These are phyloP conservation scores for Euspilapteryx auroguttella DNA, from an alignment of 2,888 invertebrate genomes.

Conservation along the genomic window DNA sequence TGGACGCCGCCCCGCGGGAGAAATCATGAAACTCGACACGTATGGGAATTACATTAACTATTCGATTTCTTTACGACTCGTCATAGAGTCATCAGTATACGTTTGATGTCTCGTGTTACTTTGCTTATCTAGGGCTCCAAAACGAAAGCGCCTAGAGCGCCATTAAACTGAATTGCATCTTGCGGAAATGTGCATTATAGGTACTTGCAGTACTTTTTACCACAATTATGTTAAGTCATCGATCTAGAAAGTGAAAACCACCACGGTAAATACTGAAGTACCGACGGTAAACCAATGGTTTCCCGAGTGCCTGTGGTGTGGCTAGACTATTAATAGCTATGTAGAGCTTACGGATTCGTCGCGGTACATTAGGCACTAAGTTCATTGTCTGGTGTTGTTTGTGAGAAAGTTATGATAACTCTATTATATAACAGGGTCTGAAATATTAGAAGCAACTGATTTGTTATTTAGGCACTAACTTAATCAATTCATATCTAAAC, in stretches of 20 bases:
- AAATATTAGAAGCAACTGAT: no score
- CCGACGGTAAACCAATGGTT: constrained; percentile 5
- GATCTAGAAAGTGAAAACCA: constrained; percentile 5
- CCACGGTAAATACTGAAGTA: not conserved
- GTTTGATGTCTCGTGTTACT: not conserved
- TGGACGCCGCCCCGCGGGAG: constrained; percentile 36
- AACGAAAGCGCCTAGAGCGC: no score
- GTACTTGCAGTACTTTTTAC: not conserved
- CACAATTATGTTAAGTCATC: not conserved
- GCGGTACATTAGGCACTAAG: constrained; percentile 21
- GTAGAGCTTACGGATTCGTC: constrained; percentile 17
- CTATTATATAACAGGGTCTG: no score
- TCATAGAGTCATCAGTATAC: no score
- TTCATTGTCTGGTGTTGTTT: constrained; percentile 22
- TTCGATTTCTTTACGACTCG: not conserved
- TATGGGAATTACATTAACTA: constrained; percentile 1
- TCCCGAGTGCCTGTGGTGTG: constrained; percentile 10
- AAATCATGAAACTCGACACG: constrained; percentile 39
- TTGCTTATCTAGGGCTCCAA: not conserved
- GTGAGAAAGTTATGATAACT: constrained; percentile 6
- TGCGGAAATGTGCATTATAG: no score
- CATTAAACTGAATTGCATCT: no score
- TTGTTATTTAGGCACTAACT: no score
- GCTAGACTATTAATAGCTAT: constrained; percentile 9
- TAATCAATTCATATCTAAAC: no score